Base-by-base conservation (phyloP, 2,888 invertebrate genomes). In the Eilema depressum region DNA sequence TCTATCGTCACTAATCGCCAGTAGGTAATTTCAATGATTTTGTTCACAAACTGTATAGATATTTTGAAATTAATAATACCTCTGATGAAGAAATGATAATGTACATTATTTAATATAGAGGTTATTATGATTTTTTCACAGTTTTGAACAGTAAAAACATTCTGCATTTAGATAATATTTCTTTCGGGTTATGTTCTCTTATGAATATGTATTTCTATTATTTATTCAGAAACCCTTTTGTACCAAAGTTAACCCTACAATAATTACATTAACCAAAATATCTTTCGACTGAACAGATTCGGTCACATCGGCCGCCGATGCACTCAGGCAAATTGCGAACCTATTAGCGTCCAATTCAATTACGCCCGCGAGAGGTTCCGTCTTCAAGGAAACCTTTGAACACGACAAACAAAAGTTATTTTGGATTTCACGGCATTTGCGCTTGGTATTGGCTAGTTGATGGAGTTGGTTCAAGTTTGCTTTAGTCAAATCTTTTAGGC, bases 281-380 rank as follows among this genome's bases (percentile, higher is more conserved):
- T 56, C 37, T 41, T n/a, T 56, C 20, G 69, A 65, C 66, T 70
- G 63, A 63, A 30, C 17, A 71, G 71, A 76, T 80, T 76, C 47
- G 41, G 70, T 60, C 62, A 68, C 71, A 79, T 69, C 57, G 68
- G 62, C 66, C 56, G 68, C 66, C 71, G 75, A 77, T 82, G 83
- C 84, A 81, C 85, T 85, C 81, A 82, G 62, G 77, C 76, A 83
- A 83, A 85, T 85, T 84, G 81, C 79, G 74, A 53, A 66, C 74
- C 85, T 83, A 82, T 80, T 85, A 82, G 81, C 69, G 66, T 75
- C 71, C 71, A 83, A 85, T 84, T 85, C 76, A 83, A 83, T 85
- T 85, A 85, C 71, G 30, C 59, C 69, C 63, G 41, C 62, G 64
- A 70, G 71, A 69, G 71, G 67, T 60, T 70, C 70, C 74, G 37